A percentile compares a stretch with the other conserved stretches of the same genome.
Conservation (phyloP, 1,140 invertebrate species). For the Hypothenemus hampei region DNA sequence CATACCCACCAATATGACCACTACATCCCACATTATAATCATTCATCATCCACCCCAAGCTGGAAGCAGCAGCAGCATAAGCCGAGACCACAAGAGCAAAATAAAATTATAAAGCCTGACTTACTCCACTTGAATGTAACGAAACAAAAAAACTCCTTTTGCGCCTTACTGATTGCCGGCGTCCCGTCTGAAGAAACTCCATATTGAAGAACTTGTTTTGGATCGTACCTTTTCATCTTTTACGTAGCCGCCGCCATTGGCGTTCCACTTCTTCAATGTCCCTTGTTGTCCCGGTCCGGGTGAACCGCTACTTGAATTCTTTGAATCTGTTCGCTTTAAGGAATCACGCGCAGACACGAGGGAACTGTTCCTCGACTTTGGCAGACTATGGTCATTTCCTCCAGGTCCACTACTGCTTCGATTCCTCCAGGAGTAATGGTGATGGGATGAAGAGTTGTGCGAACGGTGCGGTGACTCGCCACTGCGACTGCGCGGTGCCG, state of each 20-base stretch:
- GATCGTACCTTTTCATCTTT: conserved; percentile 59
- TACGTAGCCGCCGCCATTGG: conserved; percentile 20
- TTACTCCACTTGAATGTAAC: conserved; percentile 37
- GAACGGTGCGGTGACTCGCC: conserved; percentile 49
- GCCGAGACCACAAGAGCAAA: conserved; percentile 23
- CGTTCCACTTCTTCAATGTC: conserved; percentile 28
- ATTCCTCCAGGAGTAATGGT: conserved; percentile 48
- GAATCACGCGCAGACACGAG: conserved; percentile 53
- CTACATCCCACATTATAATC: too few relatives aligned
- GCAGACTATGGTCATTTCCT: conserved; percentile 38
- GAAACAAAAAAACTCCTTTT: conserved; percentile 37
- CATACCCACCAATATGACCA: too few relatives aligned
- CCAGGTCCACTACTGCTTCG: conserved; percentile 40
- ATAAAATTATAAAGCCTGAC: conserved; percentile 39
- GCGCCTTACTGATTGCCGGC: conserved; percentile 48
- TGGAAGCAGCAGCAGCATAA: conserved; percentile 34
- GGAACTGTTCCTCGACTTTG: conserved; percentile 46
- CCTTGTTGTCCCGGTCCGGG: conserved; percentile 40
- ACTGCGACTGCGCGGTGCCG: conserved; percentile 48
- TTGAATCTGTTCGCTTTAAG: too few relatives aligned
- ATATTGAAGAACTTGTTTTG: conserved; percentile 57
- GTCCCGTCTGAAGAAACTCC: conserved; percentile 59
- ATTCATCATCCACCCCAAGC: conserved; percentile 9
- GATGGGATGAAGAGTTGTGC: conserved; percentile 48
- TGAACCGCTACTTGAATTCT: conserved; percentile 51